phyloP scores from a whole-genome alignment of 2,797 vertebrate species.

The Gallinago solitaria region DNA sequence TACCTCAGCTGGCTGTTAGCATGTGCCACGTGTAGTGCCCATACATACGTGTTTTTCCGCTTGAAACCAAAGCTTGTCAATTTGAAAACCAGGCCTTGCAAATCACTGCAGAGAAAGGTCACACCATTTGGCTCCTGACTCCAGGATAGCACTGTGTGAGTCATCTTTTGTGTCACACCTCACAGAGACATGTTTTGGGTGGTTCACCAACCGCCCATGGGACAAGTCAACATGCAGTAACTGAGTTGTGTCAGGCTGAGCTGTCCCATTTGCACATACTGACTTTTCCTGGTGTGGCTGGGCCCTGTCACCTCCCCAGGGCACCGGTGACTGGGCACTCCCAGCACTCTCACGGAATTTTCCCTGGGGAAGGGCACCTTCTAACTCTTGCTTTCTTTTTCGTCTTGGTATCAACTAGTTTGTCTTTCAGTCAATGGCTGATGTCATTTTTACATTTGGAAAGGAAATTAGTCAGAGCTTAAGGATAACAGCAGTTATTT shows the following conservation, averaged over 20 bases:
- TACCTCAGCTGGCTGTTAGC: not conserved
- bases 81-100: not conserved
- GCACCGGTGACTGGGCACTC: not conserved
- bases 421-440: not conserved
- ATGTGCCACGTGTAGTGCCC: accelerated
- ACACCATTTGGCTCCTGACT: too few relatives aligned
- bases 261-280: accelerated
- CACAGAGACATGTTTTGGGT: not conserved
- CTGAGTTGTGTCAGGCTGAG: not conserved
- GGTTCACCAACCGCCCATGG: accelerated
- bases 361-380: not conserved
- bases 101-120: not conserved
- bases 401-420: not conserved
- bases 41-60: too few relatives aligned
- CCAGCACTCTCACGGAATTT: not conserved
- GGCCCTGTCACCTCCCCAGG: not conserved
- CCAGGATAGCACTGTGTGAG: not conserved
- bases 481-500: not conserved
- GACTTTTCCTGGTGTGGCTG: not conserved
- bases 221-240: not conserved
- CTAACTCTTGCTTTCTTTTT: not conserved
- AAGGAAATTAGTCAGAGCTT: constrained; percentile 25
- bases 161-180: not conserved
- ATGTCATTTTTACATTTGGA: not conserved
- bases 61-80: too few relatives aligned